Percentiles rank a stretch among this genome's conserved stretches.
Conservation (phyloP, 2,113 vertebrate species). For the Astur gentilis region DNA sequence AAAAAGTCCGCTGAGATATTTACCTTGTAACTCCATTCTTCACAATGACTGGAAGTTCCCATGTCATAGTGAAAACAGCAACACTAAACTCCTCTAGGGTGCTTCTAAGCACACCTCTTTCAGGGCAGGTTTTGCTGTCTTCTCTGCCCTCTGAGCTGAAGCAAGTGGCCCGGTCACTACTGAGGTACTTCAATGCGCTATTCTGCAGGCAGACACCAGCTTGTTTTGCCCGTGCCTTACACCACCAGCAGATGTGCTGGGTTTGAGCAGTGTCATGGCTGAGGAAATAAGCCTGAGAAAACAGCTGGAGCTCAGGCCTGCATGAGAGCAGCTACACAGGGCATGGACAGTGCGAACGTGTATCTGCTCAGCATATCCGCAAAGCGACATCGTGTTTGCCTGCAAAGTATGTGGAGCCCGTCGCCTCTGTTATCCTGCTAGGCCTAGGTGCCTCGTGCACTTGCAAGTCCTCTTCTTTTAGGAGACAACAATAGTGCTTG, state of each 20-base stretch:
- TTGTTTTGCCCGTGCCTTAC: neutral
- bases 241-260: neutral
- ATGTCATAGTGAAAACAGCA: neutral
- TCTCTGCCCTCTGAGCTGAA: neutral
- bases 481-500: neutral
- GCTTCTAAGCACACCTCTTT: neutral
- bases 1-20: neutral
- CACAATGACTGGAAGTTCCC: neutral
- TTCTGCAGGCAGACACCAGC: neutral
- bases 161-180: neutral
- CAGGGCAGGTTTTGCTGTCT: neutral
- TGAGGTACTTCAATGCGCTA: rapidly evolving
- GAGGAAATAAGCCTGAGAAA: neutral
- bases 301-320: neutral
- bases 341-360: rapidly evolving
- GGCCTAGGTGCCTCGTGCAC: neutral
- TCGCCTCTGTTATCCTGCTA: neutral
- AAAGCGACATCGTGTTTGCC: neutral
- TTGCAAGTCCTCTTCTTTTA: neutral
- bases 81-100: neutral
- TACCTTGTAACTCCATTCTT: neutral
- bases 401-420: rapidly evolving
- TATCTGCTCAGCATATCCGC: rapidly evolving
- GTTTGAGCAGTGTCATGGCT: neutral
- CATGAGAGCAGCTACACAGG: neutral